Base-by-base conservation (phyloP, 2,888 invertebrate genomes). In the Argyra leucocephala region DNA sequence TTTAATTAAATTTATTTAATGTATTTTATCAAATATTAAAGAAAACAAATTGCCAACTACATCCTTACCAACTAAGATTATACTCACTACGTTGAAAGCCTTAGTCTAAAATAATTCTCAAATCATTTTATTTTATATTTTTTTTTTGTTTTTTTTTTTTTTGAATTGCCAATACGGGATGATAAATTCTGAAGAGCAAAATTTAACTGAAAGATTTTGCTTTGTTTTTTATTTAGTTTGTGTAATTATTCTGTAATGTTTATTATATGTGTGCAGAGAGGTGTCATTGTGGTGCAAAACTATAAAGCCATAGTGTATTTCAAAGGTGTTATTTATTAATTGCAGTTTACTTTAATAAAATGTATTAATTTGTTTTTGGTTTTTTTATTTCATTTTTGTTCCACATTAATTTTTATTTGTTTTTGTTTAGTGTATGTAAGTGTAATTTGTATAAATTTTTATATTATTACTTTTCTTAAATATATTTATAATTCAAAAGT, bases 11-110 rank as follows among this genome's bases (percentile, higher is more conserved):
- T 6, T 10, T 31, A 26, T 26, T 26, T 10, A 10, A 31, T 31
- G 26, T 26, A 26, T 26, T 6, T 6, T 26, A 26, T 26, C 7
- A 26, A 6, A 26, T 26, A 26, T 10, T 31, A 31, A 10, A 31
- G 31, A 10, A 10, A 31, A 31, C 7, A 31, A 31, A 31, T 48
- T 48, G 48, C 12, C 48, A 48, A 48, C n/a, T 48, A 48, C 48
- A 48, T 18, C 18, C 48, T 48, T 48, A 48, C 48, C 48, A 48
- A 48, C 48, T 48, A 48, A 48, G 9, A 48, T 48, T 48, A 48
- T 48, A 48, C 48, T 48, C 48, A 48, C 48, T 48, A 48, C 48
- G 48, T 48, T 18, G 48, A 48, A 48, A 48, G 48, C 48, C 48
- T 48, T 48, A 48, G 18, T 48, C n/a, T 48, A 48, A 31, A 48